A percentile compares a stretch with the other conserved stretches of the same genome.
These are phyloP conservation scores for Odocoileus hemionus DNA, from an alignment of 2,113 vertebrate genomes.

Conservation along the genomic window DNA sequence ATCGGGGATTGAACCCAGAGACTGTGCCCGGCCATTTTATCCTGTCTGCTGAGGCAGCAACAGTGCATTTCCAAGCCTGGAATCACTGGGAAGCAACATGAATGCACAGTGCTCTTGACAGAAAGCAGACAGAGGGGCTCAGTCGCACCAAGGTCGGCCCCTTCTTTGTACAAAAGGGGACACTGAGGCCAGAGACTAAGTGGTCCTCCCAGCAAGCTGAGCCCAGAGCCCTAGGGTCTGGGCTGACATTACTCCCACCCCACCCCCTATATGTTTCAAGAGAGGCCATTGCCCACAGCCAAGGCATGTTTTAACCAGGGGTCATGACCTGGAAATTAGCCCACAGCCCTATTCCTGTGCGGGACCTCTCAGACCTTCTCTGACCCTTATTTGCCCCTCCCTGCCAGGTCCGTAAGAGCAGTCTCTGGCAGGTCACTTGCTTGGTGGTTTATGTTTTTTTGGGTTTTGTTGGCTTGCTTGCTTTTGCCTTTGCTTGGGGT, in stretches of 20 bases:
- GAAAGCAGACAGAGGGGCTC: neutral
- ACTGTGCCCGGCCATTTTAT: neutral
- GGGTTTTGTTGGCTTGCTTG: neutral
- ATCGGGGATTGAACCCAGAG: neutral
- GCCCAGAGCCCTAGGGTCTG: neutral
- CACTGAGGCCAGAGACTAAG: neutral
- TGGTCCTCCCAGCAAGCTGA: neutral
- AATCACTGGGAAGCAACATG: neutral
- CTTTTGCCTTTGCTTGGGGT: neutral
- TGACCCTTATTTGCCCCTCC: neutral
- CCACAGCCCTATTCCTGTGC: neutral
- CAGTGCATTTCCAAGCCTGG: neutral
- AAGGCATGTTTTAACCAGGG: constrained; percentile 23
- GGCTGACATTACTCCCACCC: neutral
- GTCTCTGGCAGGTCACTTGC: neutral
- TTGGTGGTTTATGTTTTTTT: neutral
- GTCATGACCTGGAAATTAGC: constrained; percentile 62
- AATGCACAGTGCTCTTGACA: neutral
- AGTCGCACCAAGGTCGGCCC: neutral
- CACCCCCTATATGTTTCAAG: neutral
- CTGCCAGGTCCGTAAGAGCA: neutral
- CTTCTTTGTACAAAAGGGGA: neutral
- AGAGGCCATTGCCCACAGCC: neutral
- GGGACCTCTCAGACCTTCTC: neutral
- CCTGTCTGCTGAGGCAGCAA: neutral